Evolutionary conservation across 2,888 invertebrate genomes (phyloP).

Genomic region (Callyntrura guangdongensis): DNA sequence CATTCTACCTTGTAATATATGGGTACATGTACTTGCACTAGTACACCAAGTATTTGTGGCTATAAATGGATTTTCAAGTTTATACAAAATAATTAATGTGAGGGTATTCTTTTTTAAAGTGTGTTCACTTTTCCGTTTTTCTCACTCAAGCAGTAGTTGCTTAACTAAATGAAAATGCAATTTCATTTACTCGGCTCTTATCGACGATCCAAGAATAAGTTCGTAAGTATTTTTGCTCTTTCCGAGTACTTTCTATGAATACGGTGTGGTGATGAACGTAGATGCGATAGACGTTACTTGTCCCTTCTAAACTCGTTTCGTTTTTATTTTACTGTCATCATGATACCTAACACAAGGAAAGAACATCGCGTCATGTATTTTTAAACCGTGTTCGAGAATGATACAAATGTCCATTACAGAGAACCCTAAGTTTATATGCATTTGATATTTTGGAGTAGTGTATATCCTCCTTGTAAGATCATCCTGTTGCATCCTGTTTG

Average conservation of each 20-base stretch:
- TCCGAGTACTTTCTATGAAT: constrained; percentile 40
- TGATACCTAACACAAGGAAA: background rate
- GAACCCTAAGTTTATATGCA: background rate
- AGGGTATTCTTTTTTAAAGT: background rate
- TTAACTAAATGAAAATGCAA: background rate
- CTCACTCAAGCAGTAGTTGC: background rate
- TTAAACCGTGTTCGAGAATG: constrained; percentile 6
- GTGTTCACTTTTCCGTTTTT: background rate
- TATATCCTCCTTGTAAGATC: no score
- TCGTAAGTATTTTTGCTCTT: constrained; percentile 35
- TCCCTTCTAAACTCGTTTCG: background rate
- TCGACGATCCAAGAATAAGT: constrained; percentile 69
- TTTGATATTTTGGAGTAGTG: background rate
- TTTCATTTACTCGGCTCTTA: constrained; percentile 34
- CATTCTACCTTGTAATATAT: no score
- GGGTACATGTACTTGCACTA: background rate
- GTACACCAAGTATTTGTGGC: background rate
- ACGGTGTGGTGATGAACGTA: background rate
- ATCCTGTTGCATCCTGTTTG: constrained; percentile 3
- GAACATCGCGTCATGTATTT: background rate
- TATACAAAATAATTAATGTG: constrained; percentile 1
- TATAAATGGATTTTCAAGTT: constrained; percentile 44
- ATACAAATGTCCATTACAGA: no score
- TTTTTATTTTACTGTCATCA: background rate
- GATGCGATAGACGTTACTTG: background rate